These are phyloP conservation scores for Rhagologus leucostigma DNA, from an alignment of 2,113 vertebrate genomes.

Conservation along the genomic window DNA sequence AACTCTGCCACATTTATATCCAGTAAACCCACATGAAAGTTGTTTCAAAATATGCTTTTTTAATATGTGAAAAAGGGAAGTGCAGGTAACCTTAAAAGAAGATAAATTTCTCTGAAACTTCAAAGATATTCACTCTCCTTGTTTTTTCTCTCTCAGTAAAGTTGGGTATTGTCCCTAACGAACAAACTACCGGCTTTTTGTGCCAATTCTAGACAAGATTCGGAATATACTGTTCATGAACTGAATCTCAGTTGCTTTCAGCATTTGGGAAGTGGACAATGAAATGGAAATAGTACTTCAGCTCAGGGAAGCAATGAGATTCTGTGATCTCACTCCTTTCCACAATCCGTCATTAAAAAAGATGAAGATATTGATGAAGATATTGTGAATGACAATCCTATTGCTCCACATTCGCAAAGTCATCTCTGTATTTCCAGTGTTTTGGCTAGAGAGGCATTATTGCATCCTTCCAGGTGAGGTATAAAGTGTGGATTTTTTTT, in stretches of 20 bases:
- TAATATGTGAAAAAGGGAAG: not conserved
- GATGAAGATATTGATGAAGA: fast-evolving
- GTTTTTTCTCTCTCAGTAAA: not conserved
- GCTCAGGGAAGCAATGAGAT: not conserved
- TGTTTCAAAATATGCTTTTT: not conserved
- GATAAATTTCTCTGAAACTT: not conserved
- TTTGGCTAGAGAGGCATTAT: not conserved
- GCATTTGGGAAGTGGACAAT: not conserved
- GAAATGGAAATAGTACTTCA: not conserved
- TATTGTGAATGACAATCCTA: not conserved
- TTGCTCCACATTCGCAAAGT: not conserved
- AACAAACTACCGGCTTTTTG: not conserved
- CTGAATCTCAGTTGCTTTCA: not conserved
- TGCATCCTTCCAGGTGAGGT: not conserved
- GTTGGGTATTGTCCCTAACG: not conserved
- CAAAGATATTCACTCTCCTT: not conserved
- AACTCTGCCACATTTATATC: not conserved
- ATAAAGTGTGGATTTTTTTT: fast-evolving
- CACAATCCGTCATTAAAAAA: not conserved
- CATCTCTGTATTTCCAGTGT: not conserved
- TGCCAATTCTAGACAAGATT: not conserved
- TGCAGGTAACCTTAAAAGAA: not conserved
- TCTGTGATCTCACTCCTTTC: not conserved
- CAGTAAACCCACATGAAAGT: not conserved
- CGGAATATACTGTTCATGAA: not conserved